phyloP scores from a whole-genome alignment of 2,888 invertebrate genomes.

The Furcula furcula region DNA sequence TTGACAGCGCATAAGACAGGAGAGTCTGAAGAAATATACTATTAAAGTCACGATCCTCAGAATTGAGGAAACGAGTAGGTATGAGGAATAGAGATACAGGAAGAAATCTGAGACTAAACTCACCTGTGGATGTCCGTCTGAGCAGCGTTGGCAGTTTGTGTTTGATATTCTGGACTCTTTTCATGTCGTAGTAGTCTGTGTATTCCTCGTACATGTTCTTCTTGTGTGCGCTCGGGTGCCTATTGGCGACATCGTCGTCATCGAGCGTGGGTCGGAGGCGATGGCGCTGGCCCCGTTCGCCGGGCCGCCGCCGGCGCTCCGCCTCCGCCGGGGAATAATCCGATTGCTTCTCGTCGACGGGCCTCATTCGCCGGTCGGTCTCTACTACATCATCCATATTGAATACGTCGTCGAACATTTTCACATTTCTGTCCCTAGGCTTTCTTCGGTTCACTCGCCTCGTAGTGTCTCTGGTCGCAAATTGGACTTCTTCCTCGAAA shows the following conservation, averaged over 20 bases:
- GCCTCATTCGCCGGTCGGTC: constrained; percentile 8
- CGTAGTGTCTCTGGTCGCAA: constrained; percentile 28
- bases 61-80: neutral
- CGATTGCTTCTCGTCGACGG: neutral
- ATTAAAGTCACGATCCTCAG: too few relatives aligned
- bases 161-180: constrained; percentile 51
- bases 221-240: constrained; percentile 10
- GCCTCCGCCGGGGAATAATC: neutral
- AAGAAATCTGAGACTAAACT: constrained; percentile 6
- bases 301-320: constrained; percentile 6
- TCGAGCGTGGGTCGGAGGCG: constrained; percentile 3
- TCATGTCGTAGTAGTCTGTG: constrained; percentile 61
- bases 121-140: constrained; percentile 49
- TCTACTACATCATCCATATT: constrained; percentile 17
- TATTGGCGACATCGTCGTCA: neutral
- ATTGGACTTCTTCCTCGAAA: constrained; percentile 30
- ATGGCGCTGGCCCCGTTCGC: neutral
- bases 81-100: neutral
- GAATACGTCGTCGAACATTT: constrained; percentile 13
- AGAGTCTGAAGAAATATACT: too few relatives aligned
- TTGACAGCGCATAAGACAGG: too few relatives aligned
- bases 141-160: constrained; percentile 45
- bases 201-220: constrained; percentile 39
- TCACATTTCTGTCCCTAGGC: constrained; percentile 43
- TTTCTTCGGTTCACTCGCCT: constrained; percentile 45